Evolutionary conservation across 1,140 invertebrate species (phyloP).

Genomic region (Pseudomyrmex flavicornis): DNA sequence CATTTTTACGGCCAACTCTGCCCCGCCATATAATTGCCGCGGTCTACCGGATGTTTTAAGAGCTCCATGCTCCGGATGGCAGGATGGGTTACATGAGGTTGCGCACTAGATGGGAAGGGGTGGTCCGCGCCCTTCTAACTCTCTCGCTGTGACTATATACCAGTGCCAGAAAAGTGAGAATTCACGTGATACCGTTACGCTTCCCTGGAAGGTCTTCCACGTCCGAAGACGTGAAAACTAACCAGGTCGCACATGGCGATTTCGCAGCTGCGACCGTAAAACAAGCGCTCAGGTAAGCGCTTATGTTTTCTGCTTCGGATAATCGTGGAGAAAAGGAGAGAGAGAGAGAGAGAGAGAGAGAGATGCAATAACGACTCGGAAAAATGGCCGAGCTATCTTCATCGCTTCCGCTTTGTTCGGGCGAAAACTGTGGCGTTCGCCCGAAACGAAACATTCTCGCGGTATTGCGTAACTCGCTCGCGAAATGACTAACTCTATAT

Average conservation of each 20-base stretch:
- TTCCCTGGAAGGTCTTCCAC: conserved; percentile 37
- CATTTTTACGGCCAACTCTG: conserved; percentile 78
- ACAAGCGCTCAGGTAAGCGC: conserved; percentile 23
- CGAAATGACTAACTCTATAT: too few species aligned
- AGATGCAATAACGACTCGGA: neutral
- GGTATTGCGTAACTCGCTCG: too few species aligned
- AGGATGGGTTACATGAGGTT: conserved; percentile 24
- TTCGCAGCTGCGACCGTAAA: conserved; percentile 53
- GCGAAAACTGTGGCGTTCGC: too few species aligned
- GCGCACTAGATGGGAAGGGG: conserved; percentile 27
- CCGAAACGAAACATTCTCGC: too few species aligned
- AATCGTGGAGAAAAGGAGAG: neutral
- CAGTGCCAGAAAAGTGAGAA: conserved; percentile 11
- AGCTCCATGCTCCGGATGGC: conserved; percentile 7
- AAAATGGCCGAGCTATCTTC: neutral
- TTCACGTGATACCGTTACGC: conserved; percentile 66
- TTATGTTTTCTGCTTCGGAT: conserved; percentile 19
- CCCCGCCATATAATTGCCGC: conserved; percentile 76
- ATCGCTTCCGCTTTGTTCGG: neutral
- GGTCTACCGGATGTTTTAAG: conserved; percentile 59
- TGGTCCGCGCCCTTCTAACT: conserved; percentile 36
- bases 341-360: too few species aligned
- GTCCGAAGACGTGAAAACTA: conserved; percentile 37
- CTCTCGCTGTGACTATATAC: conserved; percentile 42
- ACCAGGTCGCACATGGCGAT: conserved; percentile 61